Evolutionary conservation across 2,888 invertebrate genomes (phyloP).

Genomic region (Pristionchus arcanus): DNA sequence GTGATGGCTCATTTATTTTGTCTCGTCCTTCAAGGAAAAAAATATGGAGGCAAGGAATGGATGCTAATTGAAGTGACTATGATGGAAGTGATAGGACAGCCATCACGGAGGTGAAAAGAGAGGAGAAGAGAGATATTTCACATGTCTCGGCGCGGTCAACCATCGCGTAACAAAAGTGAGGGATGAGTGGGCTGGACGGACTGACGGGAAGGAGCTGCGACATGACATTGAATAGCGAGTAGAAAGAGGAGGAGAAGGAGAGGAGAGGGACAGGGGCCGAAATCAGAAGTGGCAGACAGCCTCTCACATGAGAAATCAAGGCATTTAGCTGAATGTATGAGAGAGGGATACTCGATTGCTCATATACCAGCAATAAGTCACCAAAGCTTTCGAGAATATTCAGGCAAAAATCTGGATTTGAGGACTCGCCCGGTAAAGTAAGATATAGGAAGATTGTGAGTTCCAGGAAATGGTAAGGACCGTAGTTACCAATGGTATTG

Average conservation of each 20-base stretch:
- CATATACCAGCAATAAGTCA: too few relatives aligned
- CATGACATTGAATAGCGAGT: slow-evolving; percentile 30
- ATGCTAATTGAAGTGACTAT: slow-evolving; percentile 45
- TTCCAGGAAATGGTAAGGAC: background rate
- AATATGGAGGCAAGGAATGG: background rate
- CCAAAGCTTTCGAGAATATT: too few relatives aligned
- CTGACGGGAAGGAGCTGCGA: background rate
- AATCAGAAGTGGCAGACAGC: slow-evolving; percentile 45
- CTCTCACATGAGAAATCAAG: background rate
- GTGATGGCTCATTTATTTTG: background rate
- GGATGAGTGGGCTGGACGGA: background rate
- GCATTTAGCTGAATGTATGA: background rate
- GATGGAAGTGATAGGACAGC: slow-evolving; percentile 33
- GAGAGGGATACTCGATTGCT: too few relatives aligned
- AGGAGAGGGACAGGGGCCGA: background rate
- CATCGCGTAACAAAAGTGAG: background rate
- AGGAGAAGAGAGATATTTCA: too few relatives aligned
- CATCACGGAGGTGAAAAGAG: slow-evolving; percentile 23
- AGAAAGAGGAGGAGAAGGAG: background rate
- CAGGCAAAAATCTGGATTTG: too few relatives aligned
- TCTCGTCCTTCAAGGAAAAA: too few relatives aligned
- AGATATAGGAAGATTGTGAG: too few relatives aligned
- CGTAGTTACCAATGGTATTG: too few relatives aligned
- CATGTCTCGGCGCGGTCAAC: background rate
- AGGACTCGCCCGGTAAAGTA: too few relatives aligned